Evolutionary conservation across 2,797 vertebrate genomes (phyloP), one percentile per base, ranked within the genome.

Genomic region (Leptoclinus maculatus): DNA sequence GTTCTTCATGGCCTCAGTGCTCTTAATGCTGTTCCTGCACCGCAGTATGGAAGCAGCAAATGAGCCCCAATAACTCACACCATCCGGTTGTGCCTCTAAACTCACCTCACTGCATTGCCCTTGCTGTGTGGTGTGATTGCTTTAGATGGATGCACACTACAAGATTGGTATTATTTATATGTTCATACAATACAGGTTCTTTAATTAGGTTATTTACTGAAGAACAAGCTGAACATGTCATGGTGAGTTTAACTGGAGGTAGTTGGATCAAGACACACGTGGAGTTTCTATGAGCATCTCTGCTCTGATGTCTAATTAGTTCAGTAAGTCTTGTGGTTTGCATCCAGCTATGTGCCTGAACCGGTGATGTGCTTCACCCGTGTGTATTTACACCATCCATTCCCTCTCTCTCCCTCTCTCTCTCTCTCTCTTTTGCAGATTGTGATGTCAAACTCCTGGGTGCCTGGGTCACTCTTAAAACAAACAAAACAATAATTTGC

Each of bases 361-460:
- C 66, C 58, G 25, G 82, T 79, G 73, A 87, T 81, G 83, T 89
- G 69, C 92, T 90, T 92, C 89, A 93, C 93, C 84, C 25, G 92
- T 88, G 87, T 96, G 95, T 94, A 95, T 96, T 97, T 95, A 96
- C 84, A 90, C 92, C 95, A 94, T 94, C 95, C 95, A 5, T 96
- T 92, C 91, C 91, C 80, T 90, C 77, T 74, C 79, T 87, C 64
- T 17, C 80, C 89, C 77, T 74, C 79, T 87, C 64, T 89, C 80
- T 76, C 78, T 94, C 94, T 95, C 96, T 93, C 95, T 97, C 93
- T 96, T 92, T 97, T 96, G 86, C 97, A 98, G 97, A 97, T 98
- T 97, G 96, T 98, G 97, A 97, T 97, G 96, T 96, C 96, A 96
- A 93, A 96, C 94, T 96, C 95, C 95, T 96, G 96, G 95, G 96